Conservation (phyloP, 2,888 invertebrate species). For the Drosophila mettleri region DNA sequence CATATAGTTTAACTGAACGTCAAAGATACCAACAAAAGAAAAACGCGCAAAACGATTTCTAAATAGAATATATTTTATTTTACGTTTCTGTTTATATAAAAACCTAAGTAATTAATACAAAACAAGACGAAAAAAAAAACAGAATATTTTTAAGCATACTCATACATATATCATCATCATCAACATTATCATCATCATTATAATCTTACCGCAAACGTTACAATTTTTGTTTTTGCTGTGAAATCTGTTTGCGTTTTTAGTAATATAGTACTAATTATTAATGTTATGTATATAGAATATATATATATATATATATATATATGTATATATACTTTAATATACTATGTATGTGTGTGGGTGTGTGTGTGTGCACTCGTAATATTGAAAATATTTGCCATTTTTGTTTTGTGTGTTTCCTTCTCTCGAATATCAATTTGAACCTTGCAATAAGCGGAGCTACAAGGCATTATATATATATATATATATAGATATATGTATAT, state of each 20-base stretch:
- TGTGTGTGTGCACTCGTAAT: constrained; percentile 46
- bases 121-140: constrained; percentile 73
- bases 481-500: constrained; percentile 22
- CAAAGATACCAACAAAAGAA: too few relatives aligned
- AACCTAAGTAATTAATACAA: constrained; percentile 76
- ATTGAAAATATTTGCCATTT: constrained; percentile 63
- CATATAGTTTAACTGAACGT: too few relatives aligned
- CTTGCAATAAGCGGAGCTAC: constrained; percentile 52
- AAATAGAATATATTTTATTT: constrained; percentile 74
- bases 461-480: constrained; percentile 14
- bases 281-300: constrained; percentile 25
- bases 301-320: constrained; percentile 36
- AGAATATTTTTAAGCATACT: constrained; percentile 68
- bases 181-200: constrained; percentile 16
- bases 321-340: constrained; percentile 28
- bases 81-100: constrained; percentile 71
- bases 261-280: constrained; percentile 64
- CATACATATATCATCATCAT: constrained; percentile 42
- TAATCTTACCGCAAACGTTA: constrained; percentile 35
- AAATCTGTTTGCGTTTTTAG: constrained; percentile 39
- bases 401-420: constrained; percentile 2
- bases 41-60: constrained; percentile 34
- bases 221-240: constrained; percentile 10
- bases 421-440: constrained; percentile 10
- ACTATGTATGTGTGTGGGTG: constrained; percentile 21